phyloP scores from a whole-genome alignment of 2,888 invertebrate species.

The Hedya salicella region DNA sequence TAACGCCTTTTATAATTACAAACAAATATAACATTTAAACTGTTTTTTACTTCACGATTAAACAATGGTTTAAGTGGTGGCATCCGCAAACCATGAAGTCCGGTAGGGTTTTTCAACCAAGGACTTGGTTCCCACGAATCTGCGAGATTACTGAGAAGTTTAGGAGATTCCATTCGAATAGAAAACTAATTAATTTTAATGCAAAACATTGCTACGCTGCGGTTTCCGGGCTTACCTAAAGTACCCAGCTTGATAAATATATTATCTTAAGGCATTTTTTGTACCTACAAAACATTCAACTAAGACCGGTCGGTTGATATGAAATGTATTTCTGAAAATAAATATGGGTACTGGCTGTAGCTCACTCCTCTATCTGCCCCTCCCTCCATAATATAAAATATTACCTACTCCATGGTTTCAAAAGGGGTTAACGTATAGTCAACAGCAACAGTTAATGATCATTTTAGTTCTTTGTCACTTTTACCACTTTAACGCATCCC shows the following conservation, averaged over 20 bases:
- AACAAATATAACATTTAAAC: constrained; percentile 41
- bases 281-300: too few relatives aligned
- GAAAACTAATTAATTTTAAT: constrained; percentile 1
- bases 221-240: background rate
- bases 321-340: too few relatives aligned
- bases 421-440: too few relatives aligned
- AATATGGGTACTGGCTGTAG: too few relatives aligned
- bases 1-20: constrained; percentile 38
- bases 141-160: constrained; percentile 9
- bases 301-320: too few relatives aligned
- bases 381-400: too few relatives aligned
- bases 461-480: too few relatives aligned
- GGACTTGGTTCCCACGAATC: constrained; percentile 34
- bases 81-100: constrained; percentile 29
- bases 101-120: constrained; percentile 32
- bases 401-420: too few relatives aligned
- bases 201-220: background rate
- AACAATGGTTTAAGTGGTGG: constrained; percentile 30
- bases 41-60: constrained; percentile 22
- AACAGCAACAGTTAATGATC: too few relatives aligned
- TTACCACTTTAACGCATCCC: too few relatives aligned
- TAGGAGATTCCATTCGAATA: constrained; percentile 15
- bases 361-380: too few relatives aligned
- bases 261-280: background rate
- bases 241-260: background rate